Conservation (phyloP, 1,140 invertebrate species). For the Plutomurus gul region DNA sequence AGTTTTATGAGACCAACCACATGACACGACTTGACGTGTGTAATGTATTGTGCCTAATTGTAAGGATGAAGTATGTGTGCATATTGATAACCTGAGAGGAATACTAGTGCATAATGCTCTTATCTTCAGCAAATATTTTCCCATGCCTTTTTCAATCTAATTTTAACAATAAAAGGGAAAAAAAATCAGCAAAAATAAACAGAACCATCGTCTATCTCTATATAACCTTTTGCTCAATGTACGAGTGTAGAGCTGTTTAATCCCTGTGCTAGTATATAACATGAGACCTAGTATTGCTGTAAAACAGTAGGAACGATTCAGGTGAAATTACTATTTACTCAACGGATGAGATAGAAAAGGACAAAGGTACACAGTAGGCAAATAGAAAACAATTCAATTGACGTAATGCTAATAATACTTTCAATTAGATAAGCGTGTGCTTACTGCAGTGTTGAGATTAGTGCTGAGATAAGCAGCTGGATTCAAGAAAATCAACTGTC, state of each 20-base stretch:
- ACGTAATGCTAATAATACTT: background rate
- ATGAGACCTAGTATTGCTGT: too few species aligned
- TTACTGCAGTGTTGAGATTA: background rate
- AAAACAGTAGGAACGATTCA: background rate
- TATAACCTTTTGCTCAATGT: background rate
- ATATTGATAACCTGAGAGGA: too few species aligned
- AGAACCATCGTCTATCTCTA: too few species aligned
- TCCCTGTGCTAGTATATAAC: too few species aligned
- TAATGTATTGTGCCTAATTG: too few species aligned
- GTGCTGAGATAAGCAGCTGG: background rate
- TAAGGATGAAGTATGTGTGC: too few species aligned
- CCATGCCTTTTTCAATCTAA: background rate
- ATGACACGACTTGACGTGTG: background rate
- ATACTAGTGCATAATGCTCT: background rate
- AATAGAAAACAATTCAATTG: background rate
- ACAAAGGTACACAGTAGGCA: background rate
- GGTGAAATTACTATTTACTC: background rate
- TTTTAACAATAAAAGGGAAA: background rate
- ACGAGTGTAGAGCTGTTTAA: too few species aligned
- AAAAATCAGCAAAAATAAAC: background rate
- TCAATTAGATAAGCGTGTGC: background rate
- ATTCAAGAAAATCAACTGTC: conserved; percentile 8
- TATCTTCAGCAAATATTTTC: conserved; percentile 7
- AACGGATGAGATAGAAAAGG: background rate
- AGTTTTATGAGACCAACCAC: conserved; percentile 22